Evolutionary conservation across 2,113 vertebrate species (phyloP).

Genomic region (Ursus arctos): DNA sequence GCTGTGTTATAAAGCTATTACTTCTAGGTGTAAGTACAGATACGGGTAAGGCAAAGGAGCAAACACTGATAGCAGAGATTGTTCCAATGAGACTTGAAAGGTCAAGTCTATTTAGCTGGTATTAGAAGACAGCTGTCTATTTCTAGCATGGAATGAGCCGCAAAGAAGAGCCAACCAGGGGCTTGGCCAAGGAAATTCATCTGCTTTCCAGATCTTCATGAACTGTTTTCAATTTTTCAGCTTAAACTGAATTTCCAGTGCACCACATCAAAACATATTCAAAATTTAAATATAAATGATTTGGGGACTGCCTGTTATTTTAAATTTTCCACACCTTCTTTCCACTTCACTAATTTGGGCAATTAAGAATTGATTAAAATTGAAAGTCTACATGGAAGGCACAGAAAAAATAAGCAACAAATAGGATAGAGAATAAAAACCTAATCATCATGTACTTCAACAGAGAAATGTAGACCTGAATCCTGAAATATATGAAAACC

Average conservation of each 20-base stretch:
- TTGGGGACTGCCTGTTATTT: conserved; percentile 7
- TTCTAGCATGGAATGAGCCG: conserved; percentile 25
- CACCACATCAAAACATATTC: neutral
- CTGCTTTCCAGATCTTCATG: conserved; percentile 46
- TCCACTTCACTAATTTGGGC: conserved; percentile 24
- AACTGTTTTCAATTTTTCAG: conserved; percentile 42
- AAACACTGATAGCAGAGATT: neutral
- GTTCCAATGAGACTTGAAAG: conserved; percentile 33
- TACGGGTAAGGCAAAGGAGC: neutral
- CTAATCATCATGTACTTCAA: conserved; percentile 30
- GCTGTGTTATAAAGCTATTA: neutral
- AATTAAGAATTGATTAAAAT: conserved; percentile 60
- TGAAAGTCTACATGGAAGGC: conserved; percentile 36
- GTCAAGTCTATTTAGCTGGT: conserved; percentile 29
- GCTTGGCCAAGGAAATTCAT: conserved; percentile 6
- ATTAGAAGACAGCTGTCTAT: conserved; percentile 46
- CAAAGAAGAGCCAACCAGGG: conserved; percentile 12
- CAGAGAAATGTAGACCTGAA: conserved; percentile 39
- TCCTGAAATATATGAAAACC: neutral
- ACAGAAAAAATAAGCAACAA: neutral
- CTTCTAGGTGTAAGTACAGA: neutral
- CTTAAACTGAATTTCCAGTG: conserved; percentile 45
- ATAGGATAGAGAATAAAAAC: conserved; percentile 12
- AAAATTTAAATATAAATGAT: conserved; percentile 61
- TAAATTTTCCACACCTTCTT: conserved; percentile 30